phyloP scores from a whole-genome alignment of 1,140 invertebrate species.

The Pachypsylla venusta region DNA sequence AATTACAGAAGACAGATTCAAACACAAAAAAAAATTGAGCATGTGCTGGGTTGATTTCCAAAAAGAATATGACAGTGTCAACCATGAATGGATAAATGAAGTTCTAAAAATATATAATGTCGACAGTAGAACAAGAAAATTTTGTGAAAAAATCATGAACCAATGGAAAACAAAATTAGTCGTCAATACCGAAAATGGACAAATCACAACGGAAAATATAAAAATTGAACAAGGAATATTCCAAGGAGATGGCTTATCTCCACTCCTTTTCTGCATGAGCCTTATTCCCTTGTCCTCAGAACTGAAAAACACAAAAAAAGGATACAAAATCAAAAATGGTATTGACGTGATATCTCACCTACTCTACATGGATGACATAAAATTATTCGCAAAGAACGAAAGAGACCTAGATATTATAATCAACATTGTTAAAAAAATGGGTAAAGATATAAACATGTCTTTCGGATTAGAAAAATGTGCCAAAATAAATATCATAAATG shows the following conservation, averaged over 20 bases:
- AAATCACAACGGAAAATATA: background rate
- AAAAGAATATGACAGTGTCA: constrained; percentile 20
- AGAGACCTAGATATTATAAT: background rate
- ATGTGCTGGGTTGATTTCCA: constrained; percentile 20
- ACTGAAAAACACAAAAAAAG: background rate
- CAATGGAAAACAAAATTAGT: background rate
- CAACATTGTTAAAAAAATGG: background rate
- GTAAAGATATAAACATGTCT: background rate
- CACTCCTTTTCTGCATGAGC: background rate
- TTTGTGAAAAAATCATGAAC: background rate
- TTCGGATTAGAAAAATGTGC: background rate
- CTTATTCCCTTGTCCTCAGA: background rate
- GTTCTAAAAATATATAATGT: constrained; percentile 19
- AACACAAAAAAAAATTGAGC: constrained; percentile 10
- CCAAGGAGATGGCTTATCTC: background rate
- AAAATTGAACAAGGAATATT: background rate
- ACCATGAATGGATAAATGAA: constrained; percentile 20
- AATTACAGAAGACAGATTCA: background rate
- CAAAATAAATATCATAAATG: background rate
- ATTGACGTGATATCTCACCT: background rate
- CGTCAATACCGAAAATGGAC: background rate
- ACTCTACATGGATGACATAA: background rate
- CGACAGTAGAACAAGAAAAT: background rate
- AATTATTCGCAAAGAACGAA: background rate
- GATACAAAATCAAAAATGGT: background rate